Conservation (phyloP, 2,797 vertebrate species). For the Xerus rutilus region DNA sequence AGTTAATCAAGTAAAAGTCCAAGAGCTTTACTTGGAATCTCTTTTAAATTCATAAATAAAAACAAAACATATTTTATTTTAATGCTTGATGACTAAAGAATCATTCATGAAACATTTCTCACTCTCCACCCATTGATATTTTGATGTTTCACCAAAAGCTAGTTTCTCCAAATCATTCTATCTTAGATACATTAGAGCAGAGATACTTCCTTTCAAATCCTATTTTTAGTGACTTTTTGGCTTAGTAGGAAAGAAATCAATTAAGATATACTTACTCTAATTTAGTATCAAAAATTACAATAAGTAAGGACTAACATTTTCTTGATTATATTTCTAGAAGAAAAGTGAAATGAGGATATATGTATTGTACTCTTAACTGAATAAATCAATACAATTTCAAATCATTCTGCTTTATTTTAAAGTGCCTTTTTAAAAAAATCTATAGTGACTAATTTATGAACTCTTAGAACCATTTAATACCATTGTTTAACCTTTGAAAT, state of each 20-base stretch:
- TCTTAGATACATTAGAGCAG: slow-evolving; percentile 39
- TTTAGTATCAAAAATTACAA: slow-evolving; percentile 77
- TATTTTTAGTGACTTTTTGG: slow-evolving; percentile 69
- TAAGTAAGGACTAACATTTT: slow-evolving; percentile 72
- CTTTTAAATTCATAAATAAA: slow-evolving; percentile 12
- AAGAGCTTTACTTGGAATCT: background rate
- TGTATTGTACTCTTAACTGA: slow-evolving; percentile 74
- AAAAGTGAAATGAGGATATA: slow-evolving; percentile 77
- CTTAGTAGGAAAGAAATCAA: slow-evolving; percentile 72
- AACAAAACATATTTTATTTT: slow-evolving; percentile 19
- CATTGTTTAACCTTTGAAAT: slow-evolving; percentile 79
- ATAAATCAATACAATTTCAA: slow-evolving; percentile 82
- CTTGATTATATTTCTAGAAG: slow-evolving; percentile 76
- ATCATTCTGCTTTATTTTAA: slow-evolving; percentile 80
- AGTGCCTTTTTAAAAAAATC: slow-evolving; percentile 81
- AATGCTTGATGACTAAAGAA: slow-evolving; percentile 2
- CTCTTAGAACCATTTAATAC: slow-evolving; percentile 76
- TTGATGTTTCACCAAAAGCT: background rate
- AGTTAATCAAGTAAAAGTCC: background rate
- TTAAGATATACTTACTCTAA: slow-evolving; percentile 75
- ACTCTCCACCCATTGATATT: background rate
- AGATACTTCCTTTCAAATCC: slow-evolving; percentile 55
- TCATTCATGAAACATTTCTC: slow-evolving; percentile 50
- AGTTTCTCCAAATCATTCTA: slow-evolving; percentile 61
- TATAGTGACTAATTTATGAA: slow-evolving; percentile 83